Evolutionary conservation across 2,113 vertebrate species (phyloP).

Genomic region (Pseudolaguvia tuberculata): DNA sequence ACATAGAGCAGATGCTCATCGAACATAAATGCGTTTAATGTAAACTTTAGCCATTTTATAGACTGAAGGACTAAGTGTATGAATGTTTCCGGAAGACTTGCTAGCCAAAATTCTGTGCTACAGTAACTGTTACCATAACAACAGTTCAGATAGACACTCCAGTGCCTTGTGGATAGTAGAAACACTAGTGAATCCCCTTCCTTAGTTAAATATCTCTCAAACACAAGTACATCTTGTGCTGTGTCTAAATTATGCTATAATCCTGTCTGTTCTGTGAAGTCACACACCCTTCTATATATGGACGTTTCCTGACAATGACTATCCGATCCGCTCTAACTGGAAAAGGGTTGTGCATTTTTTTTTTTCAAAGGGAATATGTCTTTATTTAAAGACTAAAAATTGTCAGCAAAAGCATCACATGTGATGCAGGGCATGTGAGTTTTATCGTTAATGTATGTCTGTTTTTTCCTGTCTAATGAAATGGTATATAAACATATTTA

Average conservation of each 20-base stretch:
- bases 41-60: constrained; percentile 9
- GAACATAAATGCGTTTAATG: background rate
- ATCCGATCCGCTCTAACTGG: constrained; percentile 54
- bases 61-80: background rate
- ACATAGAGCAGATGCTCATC: background rate
- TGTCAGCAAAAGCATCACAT: constrained; percentile 49
- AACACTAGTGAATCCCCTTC: constrained; percentile 6
- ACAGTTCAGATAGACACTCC: background rate
- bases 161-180: constrained; percentile 11
- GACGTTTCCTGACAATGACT: constrained; percentile 55
- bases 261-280: constrained; percentile 19
- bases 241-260: constrained; percentile 42
- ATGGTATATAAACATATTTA: constrained; percentile 36
- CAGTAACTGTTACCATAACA: background rate
- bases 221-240: constrained; percentile 45
- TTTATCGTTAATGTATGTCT: constrained; percentile 50
- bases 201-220: background rate
- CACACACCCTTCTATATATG: constrained; percentile 21
- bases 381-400: constrained; percentile 56
- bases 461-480: constrained; percentile 47
- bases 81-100: background rate
- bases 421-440: constrained; percentile 51
- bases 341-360: constrained; percentile 54
- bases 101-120: background rate
- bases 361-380: constrained; percentile 54